These are phyloP conservation scores for Cebus imitator DNA, from an alignment of 2,113 vertebrate species.

Conservation along the genomic window DNA sequence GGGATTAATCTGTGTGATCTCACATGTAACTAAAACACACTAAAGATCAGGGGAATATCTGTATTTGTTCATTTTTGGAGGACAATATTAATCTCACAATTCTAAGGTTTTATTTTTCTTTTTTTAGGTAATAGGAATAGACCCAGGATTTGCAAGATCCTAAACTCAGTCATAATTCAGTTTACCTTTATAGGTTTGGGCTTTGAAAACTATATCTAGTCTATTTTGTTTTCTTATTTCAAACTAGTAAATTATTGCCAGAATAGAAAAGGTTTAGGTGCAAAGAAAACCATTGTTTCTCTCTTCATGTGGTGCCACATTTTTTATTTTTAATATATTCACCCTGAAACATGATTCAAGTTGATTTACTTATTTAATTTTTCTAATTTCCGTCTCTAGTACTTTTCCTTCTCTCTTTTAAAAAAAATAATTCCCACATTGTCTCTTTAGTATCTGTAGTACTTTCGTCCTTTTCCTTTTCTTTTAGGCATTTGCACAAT, in stretches of 20 bases:
- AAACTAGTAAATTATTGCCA: neutral
- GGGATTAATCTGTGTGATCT: neutral
- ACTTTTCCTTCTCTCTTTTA: neutral
- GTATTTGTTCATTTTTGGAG: conserved; percentile 18
- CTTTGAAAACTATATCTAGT: conserved; percentile 27
- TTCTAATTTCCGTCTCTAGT: neutral
- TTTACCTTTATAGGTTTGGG: neutral
- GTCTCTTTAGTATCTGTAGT: too few species aligned
- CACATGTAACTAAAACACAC: neutral
- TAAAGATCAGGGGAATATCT: neutral
- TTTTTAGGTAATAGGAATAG: neutral
- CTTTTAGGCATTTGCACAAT: neutral
- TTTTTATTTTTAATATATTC: conserved; percentile 7
- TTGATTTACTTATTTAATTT: neutral
- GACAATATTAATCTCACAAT: conserved; percentile 25
- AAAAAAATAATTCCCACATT: too few species aligned
- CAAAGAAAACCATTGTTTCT: conserved; percentile 23
- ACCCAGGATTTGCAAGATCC: conserved; percentile 12
- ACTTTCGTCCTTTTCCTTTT: too few species aligned
- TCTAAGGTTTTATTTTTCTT: conserved; percentile 22
- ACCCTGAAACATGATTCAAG: neutral
- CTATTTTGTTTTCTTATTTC: conserved; percentile 39
- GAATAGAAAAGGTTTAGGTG: neutral
- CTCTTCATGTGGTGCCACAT: neutral
- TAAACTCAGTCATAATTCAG: conserved; percentile 7